Base-by-base conservation (phyloP, 2,888 invertebrate genomes). In the Sipha maydis region DNA sequence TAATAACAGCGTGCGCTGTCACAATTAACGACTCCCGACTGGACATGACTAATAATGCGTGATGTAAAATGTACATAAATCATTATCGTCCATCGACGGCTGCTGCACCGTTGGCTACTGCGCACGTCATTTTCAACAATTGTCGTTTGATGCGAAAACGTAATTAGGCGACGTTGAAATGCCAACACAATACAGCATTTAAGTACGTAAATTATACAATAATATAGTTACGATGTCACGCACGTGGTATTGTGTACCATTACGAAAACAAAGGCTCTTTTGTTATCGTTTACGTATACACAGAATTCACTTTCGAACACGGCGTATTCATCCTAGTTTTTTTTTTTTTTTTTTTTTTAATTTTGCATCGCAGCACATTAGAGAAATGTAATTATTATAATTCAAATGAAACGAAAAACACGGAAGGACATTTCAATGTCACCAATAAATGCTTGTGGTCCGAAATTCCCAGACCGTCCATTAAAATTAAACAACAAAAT, bases 201-300 rank as follows among this genome's bases (percentile, higher is more conserved):
- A 48, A 1, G 21, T 61, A 7, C 8, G 8, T 61, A 56, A 56
- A 19, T 11, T 56, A 4, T 19, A 17, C 56, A 9, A 56, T 56
- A 56, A 17, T 56, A 56, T 4, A 17, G 56, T 19, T 21, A 1
- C n/a, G n/a, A n/a, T 17, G 54, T 19, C 56, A 11, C 2, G 48
- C 48, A 48, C 48, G 61, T 21, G 61, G 8, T 48, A 48, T 48
- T 48, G 11, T 48, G 14, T 14, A 48, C 7, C 79, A 19, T 41
- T 4, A 19, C 38, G 25, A 1, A 80, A 69, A 80, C 67, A 80
- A 80, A 80, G 38, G 38, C 61, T n/a, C 80, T 67, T 80, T 80
- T 69, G 38, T 80, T 41, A 41, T 28, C 41, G 28, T 67, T 28
- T 41, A 71, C 25, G 48, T 48, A 14, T 14, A 48, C 48, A 17